Evolutionary conservation across 2,797 vertebrate genomes (phyloP), one percentile per base, ranked within the genome.

Genomic region (Paramormyrops hopkinsi): DNA sequence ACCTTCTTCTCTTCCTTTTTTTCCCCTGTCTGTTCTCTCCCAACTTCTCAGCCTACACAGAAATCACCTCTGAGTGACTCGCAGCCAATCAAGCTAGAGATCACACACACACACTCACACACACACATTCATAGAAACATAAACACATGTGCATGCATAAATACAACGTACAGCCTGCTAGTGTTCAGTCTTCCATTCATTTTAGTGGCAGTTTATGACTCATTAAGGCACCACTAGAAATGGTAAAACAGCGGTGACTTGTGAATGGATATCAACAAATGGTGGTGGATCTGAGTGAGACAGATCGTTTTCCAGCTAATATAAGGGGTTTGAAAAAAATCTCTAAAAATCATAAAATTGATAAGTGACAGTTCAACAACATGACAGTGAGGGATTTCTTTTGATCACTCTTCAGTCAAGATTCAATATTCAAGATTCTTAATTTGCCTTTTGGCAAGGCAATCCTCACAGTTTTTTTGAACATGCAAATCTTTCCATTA

Each of bases 21-120:
- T 82, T 87, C 46, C 53, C 73, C 89, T 89, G 44, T 86, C 41
- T 89, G 88, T 0, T 2, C 91, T 90, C 76, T 91, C 90, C 88
- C 50, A 22, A 53, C 91, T 90, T 91, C 85, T 91, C 89, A 91
- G 88, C 91, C 93, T 91, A 93, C 91, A 89, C 90, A 92, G 91
- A 90, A 91, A 90, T 92, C 92, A 91, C 92, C 86, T 88, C 91
- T 73, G 88, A 90, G 91, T 94, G 94, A 94, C 92, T 95, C 93
- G 93, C 91, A 86, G 51, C 22, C 33, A 88, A 44, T 82, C 88
- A 62, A 22, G n/a, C 41, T 44, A 48, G 19, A 25, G 46, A 29
- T 69, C 12, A n/a, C 91, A 93, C 90, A 91, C 83, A 86, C 8
- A 69, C 37, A 62, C 59, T 86, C 14, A 46, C 46, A 90, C 90